Percentiles rank a stretch among this genome's conserved stretches.
These are phyloP conservation scores for Gobionotothen gibberifrons DNA, from an alignment of 2,797 vertebrate species.

Conservation along the genomic window DNA sequence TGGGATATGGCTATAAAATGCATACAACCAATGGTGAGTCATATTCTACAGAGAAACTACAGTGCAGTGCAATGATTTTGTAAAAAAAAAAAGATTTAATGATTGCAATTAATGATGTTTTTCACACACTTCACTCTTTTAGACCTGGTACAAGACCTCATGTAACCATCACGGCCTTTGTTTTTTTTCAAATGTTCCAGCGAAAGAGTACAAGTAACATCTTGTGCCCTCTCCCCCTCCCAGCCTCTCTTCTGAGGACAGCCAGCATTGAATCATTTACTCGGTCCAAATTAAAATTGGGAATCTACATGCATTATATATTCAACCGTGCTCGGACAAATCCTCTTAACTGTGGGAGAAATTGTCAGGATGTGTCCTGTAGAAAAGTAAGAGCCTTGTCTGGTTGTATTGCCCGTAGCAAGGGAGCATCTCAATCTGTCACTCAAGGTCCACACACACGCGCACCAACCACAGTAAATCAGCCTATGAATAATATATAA, in stretches of 20 bases:
- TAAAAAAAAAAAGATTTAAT: not conserved
- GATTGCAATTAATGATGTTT: not conserved
- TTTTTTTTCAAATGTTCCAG: constrained; percentile 1
- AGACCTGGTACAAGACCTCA: not conserved
- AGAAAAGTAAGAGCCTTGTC: constrained; percentile 79
- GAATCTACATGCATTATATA: constrained; percentile 85
- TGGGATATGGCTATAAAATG: not conserved
- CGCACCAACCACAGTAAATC: constrained; percentile 70
- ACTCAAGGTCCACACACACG: constrained; percentile 64
- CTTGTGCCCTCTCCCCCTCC: constrained; percentile 31
- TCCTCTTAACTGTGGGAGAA: constrained; percentile 84
- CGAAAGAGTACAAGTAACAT: constrained; percentile 45
- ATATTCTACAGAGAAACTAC: not conserved
- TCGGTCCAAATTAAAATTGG: constrained; percentile 82
- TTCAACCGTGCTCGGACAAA: constrained; percentile 87
- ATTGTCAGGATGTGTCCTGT: constrained; percentile 81
- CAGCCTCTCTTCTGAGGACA: constrained; percentile 68
- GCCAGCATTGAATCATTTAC: constrained; percentile 88
- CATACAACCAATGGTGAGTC: not conserved
- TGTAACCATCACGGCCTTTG: constrained; percentile 7
- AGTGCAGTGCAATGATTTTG: not conserved
- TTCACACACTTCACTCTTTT: not conserved
- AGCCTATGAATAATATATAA: constrained; percentile 88
- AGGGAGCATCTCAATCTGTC: constrained; percentile 82
- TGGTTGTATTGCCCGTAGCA: constrained; percentile 78